Evolutionary conservation across 1,140 invertebrate species (phyloP).

Genomic region (Neodiprion pinetum): DNA sequence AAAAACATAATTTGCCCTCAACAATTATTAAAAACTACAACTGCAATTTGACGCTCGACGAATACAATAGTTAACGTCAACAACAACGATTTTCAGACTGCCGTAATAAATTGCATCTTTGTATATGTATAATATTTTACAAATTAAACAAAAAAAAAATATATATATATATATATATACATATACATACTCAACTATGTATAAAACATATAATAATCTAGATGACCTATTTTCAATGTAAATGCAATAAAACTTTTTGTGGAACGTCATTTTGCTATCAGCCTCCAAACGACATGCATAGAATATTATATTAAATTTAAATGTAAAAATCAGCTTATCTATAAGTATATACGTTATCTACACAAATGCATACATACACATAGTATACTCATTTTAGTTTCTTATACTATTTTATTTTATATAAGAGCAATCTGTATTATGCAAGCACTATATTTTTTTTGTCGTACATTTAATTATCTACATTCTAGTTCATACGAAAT

Average conservation of each 20-base stretch:
- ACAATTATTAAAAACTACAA: not conserved
- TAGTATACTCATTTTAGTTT: constrained; percentile 8
- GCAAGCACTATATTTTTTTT: constrained; percentile 1
- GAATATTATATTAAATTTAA: not conserved
- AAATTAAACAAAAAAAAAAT: not conserved
- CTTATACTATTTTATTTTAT: not conserved
- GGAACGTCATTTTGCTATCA: not conserved
- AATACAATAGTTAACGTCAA: not conserved
- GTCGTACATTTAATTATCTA: constrained; percentile 3
- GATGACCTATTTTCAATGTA: not conserved
- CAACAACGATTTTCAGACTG: constrained; percentile 4
- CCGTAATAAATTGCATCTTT: constrained; percentile 3
- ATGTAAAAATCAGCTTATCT: not conserved
- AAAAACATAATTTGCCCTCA: not conserved
- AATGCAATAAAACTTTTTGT: not conserved
- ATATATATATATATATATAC: not conserved
- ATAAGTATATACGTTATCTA: not conserved
- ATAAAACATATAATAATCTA: not conserved
- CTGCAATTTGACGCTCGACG: not conserved
- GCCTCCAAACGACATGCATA: not conserved
- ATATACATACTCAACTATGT: no score
- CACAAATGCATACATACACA: not conserved
- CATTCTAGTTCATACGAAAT: not conserved
- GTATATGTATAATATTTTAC: not conserved
- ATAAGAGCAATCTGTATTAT: constrained; percentile 2